phyloP scores from a whole-genome alignment of 2,888 invertebrate genomes.

The Melitaea athalia region DNA sequence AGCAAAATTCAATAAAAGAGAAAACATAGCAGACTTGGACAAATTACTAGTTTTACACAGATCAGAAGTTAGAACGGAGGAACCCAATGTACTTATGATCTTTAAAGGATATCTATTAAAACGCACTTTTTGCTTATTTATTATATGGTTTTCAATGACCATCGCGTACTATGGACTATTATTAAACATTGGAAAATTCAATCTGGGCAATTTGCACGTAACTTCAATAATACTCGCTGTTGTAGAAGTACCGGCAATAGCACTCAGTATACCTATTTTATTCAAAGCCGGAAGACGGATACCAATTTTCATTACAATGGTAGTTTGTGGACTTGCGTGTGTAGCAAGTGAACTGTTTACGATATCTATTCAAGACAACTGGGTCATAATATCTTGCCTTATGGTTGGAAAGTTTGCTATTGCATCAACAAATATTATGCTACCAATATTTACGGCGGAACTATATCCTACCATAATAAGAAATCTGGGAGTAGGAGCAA shows the following conservation, averaged over 20 bases:
- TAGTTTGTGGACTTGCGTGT: slow-evolving; percentile 87
- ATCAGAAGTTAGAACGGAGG: slow-evolving; percentile 66
- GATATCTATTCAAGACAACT: slow-evolving; percentile 80
- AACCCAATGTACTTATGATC: slow-evolving; percentile 84
- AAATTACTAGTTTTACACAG: slow-evolving; percentile 84
- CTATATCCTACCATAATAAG: slow-evolving; percentile 87
- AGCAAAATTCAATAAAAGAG: slow-evolving; percentile 84
- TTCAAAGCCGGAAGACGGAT: slow-evolving; percentile 87
- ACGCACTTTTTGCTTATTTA: slow-evolving; percentile 86
- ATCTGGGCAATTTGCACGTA: slow-evolving; percentile 88
- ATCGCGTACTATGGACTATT: slow-evolving; percentile 90
- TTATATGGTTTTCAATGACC: slow-evolving; percentile 90
- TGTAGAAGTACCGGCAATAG: slow-evolving; percentile 90
- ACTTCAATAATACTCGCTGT: slow-evolving; percentile 88
- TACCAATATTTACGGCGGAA: slow-evolving; percentile 89
- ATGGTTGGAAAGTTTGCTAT: slow-evolving; percentile 92
- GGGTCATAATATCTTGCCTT: slow-evolving; percentile 87
- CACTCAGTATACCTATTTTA: slow-evolving; percentile 88
- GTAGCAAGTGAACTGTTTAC: slow-evolving; percentile 83
- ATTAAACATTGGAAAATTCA: slow-evolving; percentile 87
- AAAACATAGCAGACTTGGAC: slow-evolving; percentile 86
- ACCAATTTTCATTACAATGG: slow-evolving; percentile 86
- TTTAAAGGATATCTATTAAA: slow-evolving; percentile 86
- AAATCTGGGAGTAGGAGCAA: slow-evolving; percentile 87
- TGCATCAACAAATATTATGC: slow-evolving; percentile 89